Evolutionary conservation across 2,888 invertebrate species (phyloP), one percentile per base, ranked within the genome.

Genomic region (Macrophya annulata): DNA sequence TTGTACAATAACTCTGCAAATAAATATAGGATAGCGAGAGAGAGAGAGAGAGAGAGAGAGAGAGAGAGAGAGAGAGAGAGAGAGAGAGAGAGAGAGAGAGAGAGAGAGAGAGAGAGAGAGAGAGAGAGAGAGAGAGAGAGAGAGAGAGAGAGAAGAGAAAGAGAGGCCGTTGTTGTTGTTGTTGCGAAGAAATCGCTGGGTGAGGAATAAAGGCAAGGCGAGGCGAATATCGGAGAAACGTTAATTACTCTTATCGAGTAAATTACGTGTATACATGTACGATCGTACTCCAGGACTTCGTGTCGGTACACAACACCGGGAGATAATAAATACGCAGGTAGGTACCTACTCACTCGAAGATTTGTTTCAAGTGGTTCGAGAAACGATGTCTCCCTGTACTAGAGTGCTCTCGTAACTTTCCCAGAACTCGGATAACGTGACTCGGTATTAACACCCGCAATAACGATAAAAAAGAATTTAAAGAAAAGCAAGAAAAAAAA

Each of bases 161-260:
- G 37, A 31, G 17, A 68, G 12, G 48, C 12, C 4, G 48, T 48
- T 48, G 48, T 48, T 48, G 48, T 48, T 48, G 15, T 68, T 68
- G 25, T 37, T 25, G 68, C 68, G 6, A 37, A 37, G 31, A 55
- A 17, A 17, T n/a, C 1, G 10, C 55, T 55, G 15, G 15, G 4
- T 55, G 15, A 17, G 31, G 31, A 25, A 55, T 55, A 55, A 71
- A 43, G 40, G 40, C 74, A 21, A 74, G 74, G 74, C 77, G 55
- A 48, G 8, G 25, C 45, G 43, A 45, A 74, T 51, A 51, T 55
- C 77, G 77, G 10, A 55, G 37, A 77, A 77, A 77, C 77, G 77
- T 77, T 77, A 77, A 77, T 77, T 55, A 77, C 77, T 37, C 77
- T 77, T 77, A 77, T 77, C 77, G 51, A 37, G 77, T 77, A 51